Evolutionary conservation across 2,113 vertebrate genomes (phyloP).

Genomic region (Mirounga angustirostris): DNA sequence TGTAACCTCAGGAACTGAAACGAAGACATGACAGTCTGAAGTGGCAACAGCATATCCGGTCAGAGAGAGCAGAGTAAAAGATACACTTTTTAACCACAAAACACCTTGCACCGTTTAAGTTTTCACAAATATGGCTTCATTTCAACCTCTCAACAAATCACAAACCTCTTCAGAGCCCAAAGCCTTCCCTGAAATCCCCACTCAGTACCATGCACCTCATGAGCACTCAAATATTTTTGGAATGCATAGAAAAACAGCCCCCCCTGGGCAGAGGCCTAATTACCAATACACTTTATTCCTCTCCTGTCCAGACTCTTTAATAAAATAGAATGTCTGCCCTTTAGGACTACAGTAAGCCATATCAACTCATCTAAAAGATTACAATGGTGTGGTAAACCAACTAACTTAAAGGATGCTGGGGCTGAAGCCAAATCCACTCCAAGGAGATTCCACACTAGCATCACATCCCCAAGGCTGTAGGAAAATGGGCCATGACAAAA

Average conservation of each 20-base stretch:
- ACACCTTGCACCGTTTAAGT: not conserved
- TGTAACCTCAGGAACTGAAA: not conserved
- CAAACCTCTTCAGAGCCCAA: not conserved
- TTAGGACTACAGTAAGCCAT: not conserved
- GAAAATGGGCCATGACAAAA: not conserved
- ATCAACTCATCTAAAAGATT: not conserved
- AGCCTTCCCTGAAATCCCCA: not conserved
- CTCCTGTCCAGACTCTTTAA: not conserved
- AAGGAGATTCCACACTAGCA: not conserved
- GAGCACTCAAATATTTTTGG: not conserved
- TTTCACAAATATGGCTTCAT: not conserved
- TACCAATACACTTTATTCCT: not conserved
- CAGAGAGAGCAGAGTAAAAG: not conserved
- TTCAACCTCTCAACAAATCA: not conserved
- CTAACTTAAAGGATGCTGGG: not conserved
- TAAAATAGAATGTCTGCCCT: not conserved
- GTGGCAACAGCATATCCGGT: not conserved
- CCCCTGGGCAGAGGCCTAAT: not conserved
- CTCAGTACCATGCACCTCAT: not conserved
- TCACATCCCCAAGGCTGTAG: not conserved
- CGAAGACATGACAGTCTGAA: not conserved
- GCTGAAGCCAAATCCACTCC: not conserved
- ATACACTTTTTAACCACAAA: not conserved
- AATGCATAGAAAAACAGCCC: slow-evolving; percentile 23
- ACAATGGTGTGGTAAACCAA: not conserved